Evolutionary conservation across 2,888 invertebrate genomes (phyloP).

Genomic region (Esperia sulphurella): DNA sequence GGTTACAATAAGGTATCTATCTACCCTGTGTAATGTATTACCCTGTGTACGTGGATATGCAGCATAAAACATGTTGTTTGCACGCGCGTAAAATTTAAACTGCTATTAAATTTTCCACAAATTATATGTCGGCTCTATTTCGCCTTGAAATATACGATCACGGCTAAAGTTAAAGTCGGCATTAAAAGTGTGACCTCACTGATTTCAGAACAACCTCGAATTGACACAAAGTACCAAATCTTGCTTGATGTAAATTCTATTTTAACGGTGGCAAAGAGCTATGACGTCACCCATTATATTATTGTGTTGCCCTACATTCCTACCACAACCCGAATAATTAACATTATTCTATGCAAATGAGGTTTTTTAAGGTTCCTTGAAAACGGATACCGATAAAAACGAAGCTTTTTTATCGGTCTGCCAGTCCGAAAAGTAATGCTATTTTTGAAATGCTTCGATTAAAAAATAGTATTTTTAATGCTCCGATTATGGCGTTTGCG

Average conservation of each 20-base stretch:
- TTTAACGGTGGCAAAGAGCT: conserved; percentile 39
- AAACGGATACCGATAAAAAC: too few relatives aligned
- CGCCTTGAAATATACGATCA: conserved; percentile 15
- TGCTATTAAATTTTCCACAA: conserved; percentile 1
- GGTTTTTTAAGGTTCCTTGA: too few relatives aligned
- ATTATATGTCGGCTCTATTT: conserved; percentile 1
- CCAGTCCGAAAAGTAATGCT: too few relatives aligned
- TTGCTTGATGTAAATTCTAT: conserved; percentile 39
- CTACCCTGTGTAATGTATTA: too few relatives aligned
- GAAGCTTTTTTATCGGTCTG: too few relatives aligned
- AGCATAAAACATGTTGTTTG: background rate
- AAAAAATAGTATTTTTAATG: too few relatives aligned
- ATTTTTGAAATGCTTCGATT: too few relatives aligned
- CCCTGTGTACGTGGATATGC: too few relatives aligned
- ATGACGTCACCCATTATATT: conserved; percentile 38
- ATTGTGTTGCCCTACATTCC: conserved; percentile 18
- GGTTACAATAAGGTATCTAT: too few relatives aligned
- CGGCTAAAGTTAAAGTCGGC: conserved; percentile 18
- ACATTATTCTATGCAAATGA: too few relatives aligned
- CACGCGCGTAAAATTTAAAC: conserved; percentile 1
- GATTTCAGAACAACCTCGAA: conserved; percentile 37
- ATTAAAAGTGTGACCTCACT: conserved; percentile 31
- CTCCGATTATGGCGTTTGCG: too few relatives aligned
- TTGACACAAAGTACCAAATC: conserved; percentile 34
- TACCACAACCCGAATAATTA: too few relatives aligned